Conservation (phyloP, 1,140 invertebrate genomes). For the Philopotamus ludificatus region DNA sequence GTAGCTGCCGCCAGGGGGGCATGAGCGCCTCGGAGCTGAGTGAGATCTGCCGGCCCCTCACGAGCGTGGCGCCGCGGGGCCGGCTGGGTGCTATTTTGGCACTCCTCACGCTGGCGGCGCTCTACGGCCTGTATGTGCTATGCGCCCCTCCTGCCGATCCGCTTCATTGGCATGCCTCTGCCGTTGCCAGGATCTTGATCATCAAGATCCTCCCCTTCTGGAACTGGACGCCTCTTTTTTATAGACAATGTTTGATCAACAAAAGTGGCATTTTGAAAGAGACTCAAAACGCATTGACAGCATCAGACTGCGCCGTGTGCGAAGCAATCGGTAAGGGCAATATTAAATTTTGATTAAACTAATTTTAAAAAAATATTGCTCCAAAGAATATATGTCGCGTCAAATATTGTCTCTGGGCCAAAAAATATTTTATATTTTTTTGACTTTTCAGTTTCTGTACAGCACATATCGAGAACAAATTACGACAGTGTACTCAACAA, state of each 20-base stretch:
- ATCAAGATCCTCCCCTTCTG: constrained; percentile 71
- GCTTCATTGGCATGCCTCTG: constrained; percentile 57
- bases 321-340: constrained; percentile 52
- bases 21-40: constrained; percentile 68
- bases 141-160: neutral
- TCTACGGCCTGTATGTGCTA: neutral
- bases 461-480: constrained; percentile 62
- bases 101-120: neutral
- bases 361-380: constrained; percentile 29
- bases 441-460: constrained; percentile 59
- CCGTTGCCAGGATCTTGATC: constrained; percentile 62
- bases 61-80: constrained; percentile 44
- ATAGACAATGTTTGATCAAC: constrained; percentile 69
- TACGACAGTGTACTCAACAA: constrained; percentile 66
- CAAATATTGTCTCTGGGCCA: neutral
- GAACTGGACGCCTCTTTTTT: constrained; percentile 79
- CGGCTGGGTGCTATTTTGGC: neutral
- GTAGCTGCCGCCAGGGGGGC: constrained; percentile 67
- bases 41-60: constrained; percentile 65
- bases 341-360: neutral
- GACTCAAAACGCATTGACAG: constrained; percentile 43
- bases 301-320: constrained; percentile 50
- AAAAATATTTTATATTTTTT: constrained; percentile 29
- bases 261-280: constrained; percentile 52
- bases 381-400: too few species aligned